Percentiles rank a stretch among this genome's conserved stretches.
Conservation (phyloP, 1,140 invertebrate species). For the Homalodisca vitripennis region DNA sequence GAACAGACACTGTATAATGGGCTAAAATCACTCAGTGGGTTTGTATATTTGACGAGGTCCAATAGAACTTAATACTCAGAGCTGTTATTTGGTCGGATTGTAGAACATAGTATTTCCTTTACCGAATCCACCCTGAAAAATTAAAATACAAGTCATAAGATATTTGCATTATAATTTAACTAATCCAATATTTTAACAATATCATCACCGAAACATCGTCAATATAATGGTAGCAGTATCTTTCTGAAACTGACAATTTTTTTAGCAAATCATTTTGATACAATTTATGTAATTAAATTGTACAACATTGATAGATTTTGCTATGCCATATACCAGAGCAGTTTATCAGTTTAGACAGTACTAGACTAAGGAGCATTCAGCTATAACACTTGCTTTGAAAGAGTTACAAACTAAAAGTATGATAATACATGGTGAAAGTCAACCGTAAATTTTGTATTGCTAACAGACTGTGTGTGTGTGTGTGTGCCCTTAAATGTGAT, state of each 20-base stretch:
- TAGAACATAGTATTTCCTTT: slow-evolving; percentile 7
- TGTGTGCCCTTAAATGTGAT: too few relatives aligned
- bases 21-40: not conserved
- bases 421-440: too few relatives aligned
- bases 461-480: too few relatives aligned
- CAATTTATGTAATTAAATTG: not conserved
- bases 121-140: slow-evolving; percentile 14
- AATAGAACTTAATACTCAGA: not conserved
- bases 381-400: too few relatives aligned
- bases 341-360: too few relatives aligned
- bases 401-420: too few relatives aligned
- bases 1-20: not conserved
- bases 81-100: not conserved
- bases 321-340: not conserved
- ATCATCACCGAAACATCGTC: not conserved
- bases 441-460: too few relatives aligned
- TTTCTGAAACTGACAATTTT: not conserved
- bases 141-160: not conserved
- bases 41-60: not conserved
- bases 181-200: not conserved
- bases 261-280: not conserved
- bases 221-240: not conserved
- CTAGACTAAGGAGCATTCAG: too few relatives aligned
- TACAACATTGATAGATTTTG: not conserved
- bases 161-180: not conserved